Evolutionary conservation across 1,140 invertebrate genomes (phyloP), one percentile per base, ranked within the genome.

Genomic region (silkworm (Bombyx mori)): DNA sequence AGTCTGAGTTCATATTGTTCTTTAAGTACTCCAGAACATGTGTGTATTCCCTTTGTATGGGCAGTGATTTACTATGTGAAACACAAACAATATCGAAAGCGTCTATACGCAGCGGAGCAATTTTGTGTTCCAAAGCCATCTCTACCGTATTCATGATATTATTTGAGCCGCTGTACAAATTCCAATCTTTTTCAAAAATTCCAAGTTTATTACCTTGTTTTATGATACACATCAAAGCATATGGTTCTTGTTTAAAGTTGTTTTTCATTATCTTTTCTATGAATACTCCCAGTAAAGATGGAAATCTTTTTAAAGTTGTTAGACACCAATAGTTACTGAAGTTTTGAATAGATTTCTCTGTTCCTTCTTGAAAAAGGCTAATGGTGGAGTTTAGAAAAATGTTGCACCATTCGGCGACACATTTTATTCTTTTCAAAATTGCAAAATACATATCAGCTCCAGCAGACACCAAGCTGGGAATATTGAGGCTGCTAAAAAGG

Each of bases 361-460:
- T 2, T 35, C 26, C 26, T 35, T 35, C 26, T 35, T 35, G 26
- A 35, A 35, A 35, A 35, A 35, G 26, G 26, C 26, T 2, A 35
- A 35, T 35, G 26, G 26, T 35, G 2, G 4, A 35, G 42, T 60
- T 48, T 43, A 72, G 58, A 67, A 88, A 89, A 59, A 85, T 8
- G 26, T 55, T 53, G 52, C 56, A 71, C 86, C 86, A 89, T 47
- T 70, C 64, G 9, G 74, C 57, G 49, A 75, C 74, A 42, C 64
- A 68, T 6, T 65, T 67, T 8, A 84, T 53, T 62, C 75, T 75
- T 42, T 82, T 74, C n/a, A 89, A 66, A 47, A 89, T 60, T 44
- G 76, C 71, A 69, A 71, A 79, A 66, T 88, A 89, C 75, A 88
- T 73, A 61, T 88, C 84, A 61, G 82, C 73, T 22, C 86, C 86